Percentiles rank a stretch among this genome's conserved stretches.
phyloP scores from a whole-genome alignment of 2,113 vertebrate genomes.

The Semnornis frantzii region DNA sequence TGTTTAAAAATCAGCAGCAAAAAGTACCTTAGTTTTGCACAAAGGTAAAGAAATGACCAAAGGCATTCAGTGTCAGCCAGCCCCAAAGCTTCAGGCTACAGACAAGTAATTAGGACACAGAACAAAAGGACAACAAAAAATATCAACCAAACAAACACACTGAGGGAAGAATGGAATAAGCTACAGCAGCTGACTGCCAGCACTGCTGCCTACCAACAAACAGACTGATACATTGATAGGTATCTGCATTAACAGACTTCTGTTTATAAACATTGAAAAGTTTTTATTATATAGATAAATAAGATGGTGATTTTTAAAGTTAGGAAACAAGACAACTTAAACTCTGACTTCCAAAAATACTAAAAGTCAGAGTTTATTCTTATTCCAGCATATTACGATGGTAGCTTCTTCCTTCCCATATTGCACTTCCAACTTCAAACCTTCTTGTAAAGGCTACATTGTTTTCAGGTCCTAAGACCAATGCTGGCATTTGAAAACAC shows the following conservation, averaged over 20 bases:
- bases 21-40: neutral
- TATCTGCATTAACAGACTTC: neutral
- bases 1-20: neutral
- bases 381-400: constrained; percentile 7
- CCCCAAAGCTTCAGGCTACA: neutral
- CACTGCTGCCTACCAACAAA: neutral
- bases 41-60: neutral
- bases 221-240: neutral
- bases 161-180: neutral
- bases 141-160: neutral
- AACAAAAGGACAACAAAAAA: neutral
- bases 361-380: neutral
- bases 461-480: constrained; percentile 11
- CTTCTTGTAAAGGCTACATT: neutral
- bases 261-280: constrained; percentile 57
- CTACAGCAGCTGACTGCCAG: neutral
- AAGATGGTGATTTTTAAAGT: constrained; percentile 39
- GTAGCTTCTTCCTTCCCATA: constrained; percentile 37
- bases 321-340: constrained; percentile 38
- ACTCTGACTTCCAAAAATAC: constrained; percentile 11
- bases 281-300: constrained; percentile 71
- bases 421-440: constrained; percentile 54
- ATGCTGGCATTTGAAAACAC: constrained; percentile 2
- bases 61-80: neutral
- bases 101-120: neutral